Base-by-base conservation (phyloP, 2,888 invertebrate species). In the Chalcis sispes region DNA sequence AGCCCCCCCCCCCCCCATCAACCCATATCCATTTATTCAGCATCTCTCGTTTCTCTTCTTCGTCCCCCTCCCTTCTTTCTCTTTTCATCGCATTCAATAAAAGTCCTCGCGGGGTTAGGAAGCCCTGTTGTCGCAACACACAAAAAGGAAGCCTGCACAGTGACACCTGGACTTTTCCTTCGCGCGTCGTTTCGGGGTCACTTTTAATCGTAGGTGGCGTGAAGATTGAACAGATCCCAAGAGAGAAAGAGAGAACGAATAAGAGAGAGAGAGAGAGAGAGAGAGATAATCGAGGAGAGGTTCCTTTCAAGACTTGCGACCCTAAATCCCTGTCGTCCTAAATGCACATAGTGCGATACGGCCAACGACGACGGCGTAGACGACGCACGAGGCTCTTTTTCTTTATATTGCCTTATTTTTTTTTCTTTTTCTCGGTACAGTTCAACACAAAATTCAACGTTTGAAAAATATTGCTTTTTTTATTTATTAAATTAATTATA, bases 151-250 rank as follows among this genome's bases (percentile, higher is more conserved):
- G 77, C 74, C 73, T 54, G 59, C 62, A 71, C 71, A 76, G 75
- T 80, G 62, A 78, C 81, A 83, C 80, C 82, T 81, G 81, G 83
- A 78, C 54, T 56, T 58, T 32, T 62, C 42, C 69, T 40, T 58
- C 40, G 64, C 54, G 42, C 32, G 62, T 70, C 65, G 62, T 72
- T 65, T 72, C 72, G 72, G 82, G 82, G 82, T 85, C 83, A 83
- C 72, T 82, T 82, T 82, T 82, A 84, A 83, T 85, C 83, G 84
- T 84, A 84, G 84, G 83, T 84, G 85, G 86, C 85, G 82, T 82
- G 82, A 82, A 84, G 85, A 71, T 71, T 69, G 66, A 71, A 46
- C 46, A 56, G 59, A 62, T 58, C 72, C 61, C 36, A 74, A 71
- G 72, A 56, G 32, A 27, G 27, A 4, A 15, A 29, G 15, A 29